Evolutionary conservation across 2,888 invertebrate species (phyloP).

Genomic region (Priocnemis perturbator): DNA sequence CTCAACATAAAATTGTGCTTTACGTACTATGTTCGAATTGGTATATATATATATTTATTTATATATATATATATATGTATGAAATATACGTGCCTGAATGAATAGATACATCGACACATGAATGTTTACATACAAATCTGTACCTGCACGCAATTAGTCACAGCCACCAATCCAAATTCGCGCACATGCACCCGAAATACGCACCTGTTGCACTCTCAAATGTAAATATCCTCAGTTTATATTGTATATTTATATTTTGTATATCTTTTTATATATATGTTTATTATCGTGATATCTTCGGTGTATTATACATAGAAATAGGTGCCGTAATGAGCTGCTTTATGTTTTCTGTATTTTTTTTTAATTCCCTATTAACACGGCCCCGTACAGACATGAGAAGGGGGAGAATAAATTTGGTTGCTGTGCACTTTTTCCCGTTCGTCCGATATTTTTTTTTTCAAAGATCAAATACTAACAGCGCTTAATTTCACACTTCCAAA

Average conservation of each 20-base stretch:
- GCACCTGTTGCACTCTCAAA: conserved; percentile 45
- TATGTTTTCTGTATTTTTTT: conserved; percentile 34
- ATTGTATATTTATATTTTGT: conserved; percentile 25
- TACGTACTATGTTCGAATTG: conserved; percentile 26
- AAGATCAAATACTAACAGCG: conserved; percentile 49
- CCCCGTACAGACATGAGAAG: background rate
- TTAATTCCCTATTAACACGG: conserved; percentile 12
- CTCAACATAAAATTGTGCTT: conserved; percentile 59
- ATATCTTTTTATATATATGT: conserved; percentile 34
- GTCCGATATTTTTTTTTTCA: conserved; percentile 42
- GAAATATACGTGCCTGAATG: conserved; percentile 43
- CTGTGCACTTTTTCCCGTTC: conserved; percentile 37
- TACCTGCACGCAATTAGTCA: conserved; percentile 68
- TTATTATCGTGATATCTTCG: conserved; percentile 51
- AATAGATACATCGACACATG: conserved; percentile 39
- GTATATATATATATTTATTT: conserved; percentile 22
- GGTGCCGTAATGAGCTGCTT: conserved; percentile 70
- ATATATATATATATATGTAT: conserved; percentile 37
- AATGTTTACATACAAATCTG: conserved; percentile 43
- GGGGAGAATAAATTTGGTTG: conserved; percentile 13
- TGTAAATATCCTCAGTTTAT: conserved; percentile 45
- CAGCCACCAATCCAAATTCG: conserved; percentile 68
- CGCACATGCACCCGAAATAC: conserved; percentile 48
- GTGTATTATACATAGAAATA: conserved; percentile 71
- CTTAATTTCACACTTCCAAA: conserved; percentile 57